Percentiles rank a stretch among this genome's conserved stretches.
Evolutionary conservation across 2,888 invertebrate species (phyloP).

Genomic region (Synanthedon andrenaeformis): DNA sequence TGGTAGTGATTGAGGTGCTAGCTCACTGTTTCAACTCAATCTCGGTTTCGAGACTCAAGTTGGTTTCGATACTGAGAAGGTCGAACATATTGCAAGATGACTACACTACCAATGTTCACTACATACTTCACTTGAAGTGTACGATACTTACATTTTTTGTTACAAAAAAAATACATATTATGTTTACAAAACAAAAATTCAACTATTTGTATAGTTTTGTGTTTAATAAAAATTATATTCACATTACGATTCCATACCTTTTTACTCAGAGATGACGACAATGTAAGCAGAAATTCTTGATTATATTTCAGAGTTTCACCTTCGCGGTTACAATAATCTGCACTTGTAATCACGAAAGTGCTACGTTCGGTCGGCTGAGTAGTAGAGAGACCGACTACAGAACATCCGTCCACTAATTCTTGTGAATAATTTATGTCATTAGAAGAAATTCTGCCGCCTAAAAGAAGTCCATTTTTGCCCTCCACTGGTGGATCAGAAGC

Average conservation of each 20-base stretch:
- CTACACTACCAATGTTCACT: too few relatives aligned
- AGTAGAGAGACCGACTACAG: slow-evolving; percentile 28
- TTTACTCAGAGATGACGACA: slow-evolving; percentile 35
- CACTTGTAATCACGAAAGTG: slow-evolving; percentile 48
- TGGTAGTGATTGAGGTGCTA: too few relatives aligned
- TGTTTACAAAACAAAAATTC: too few relatives aligned
- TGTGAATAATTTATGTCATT: slow-evolving; percentile 49
- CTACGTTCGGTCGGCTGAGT: slow-evolving; percentile 28
- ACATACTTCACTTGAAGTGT: too few relatives aligned
- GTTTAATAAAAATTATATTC: too few relatives aligned
- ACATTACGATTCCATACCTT: slow-evolving; percentile 8
- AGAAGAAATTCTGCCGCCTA: slow-evolving; percentile 49
- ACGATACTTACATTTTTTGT: too few relatives aligned
- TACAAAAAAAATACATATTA: too few relatives aligned
- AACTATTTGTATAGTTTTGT: too few relatives aligned
- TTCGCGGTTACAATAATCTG: slow-evolving; percentile 51
- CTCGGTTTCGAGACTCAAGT: too few relatives aligned
- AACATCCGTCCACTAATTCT: slow-evolving; percentile 48
- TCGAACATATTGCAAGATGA: too few relatives aligned
- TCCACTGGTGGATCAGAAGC: slow-evolving; percentile 40
- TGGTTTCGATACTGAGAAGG: too few relatives aligned
- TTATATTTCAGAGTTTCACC: slow-evolving; percentile 50
- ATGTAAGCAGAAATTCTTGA: slow-evolving; percentile 51
- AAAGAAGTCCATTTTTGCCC: slow-evolving; percentile 37
- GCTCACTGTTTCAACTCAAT: too few relatives aligned